Evolutionary conservation across 2,113 vertebrate species (phyloP).

Genomic region (Lasiurus cinereus): DNA sequence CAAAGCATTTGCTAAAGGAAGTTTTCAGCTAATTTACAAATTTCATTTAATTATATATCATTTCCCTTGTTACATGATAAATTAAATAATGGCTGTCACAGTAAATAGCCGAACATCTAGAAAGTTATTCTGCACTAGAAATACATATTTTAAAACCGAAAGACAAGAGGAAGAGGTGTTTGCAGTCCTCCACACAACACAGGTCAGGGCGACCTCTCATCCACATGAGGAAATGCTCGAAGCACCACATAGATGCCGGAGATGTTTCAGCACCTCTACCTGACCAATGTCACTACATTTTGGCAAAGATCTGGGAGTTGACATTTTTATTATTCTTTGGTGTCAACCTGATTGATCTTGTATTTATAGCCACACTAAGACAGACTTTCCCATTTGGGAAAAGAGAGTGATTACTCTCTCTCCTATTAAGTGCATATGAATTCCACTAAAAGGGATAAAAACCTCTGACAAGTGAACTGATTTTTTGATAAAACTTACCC

Average conservation of each 20-base stretch:
- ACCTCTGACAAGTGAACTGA: neutral
- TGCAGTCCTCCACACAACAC: neutral
- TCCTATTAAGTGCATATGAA: neutral
- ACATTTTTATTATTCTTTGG: neutral
- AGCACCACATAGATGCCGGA: neutral
- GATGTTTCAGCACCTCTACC: neutral
- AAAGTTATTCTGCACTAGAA: neutral
- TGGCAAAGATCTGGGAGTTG: neutral
- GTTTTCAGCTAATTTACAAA: constrained; percentile 22
- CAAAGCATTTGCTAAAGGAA: neutral
- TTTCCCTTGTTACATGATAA: neutral
- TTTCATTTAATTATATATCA: constrained; percentile 27
- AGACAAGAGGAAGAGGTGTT: neutral
- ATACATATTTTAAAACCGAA: neutral
- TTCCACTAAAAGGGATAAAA: neutral
- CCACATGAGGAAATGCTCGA: neutral
- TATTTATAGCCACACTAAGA: neutral
- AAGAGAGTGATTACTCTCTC: neutral
- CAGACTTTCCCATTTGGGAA: neutral
- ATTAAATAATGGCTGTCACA: neutral
- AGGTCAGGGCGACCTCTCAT: neutral
- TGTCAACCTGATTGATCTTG: neutral
- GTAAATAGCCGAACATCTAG: neutral
- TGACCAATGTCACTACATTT: neutral
- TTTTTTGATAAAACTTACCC: constrained; percentile 90